Evolutionary conservation across 2,888 invertebrate species (phyloP).

Genomic region (Tenthredo mesomela): DNA sequence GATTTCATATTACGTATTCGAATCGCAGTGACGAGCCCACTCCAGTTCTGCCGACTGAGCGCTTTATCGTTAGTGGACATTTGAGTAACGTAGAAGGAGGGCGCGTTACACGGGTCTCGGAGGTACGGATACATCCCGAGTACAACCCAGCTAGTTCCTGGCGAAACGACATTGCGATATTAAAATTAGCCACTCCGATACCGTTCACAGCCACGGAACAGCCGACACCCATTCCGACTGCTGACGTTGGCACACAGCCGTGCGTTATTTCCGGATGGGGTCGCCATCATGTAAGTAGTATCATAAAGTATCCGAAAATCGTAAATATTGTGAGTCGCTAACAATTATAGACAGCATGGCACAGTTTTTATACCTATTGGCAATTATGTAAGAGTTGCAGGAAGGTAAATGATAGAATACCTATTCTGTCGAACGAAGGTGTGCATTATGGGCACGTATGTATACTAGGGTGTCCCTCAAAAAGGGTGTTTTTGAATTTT

Average conservation of each 20-base stretch:
- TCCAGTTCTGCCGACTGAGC: not conserved
- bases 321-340: no score
- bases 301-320: no score
- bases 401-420: no score
- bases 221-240: constrained; percentile 24
- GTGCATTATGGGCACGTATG: no score
- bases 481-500: no score
- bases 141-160: not conserved
- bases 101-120: constrained; percentile 30
- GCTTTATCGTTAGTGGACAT: constrained; percentile 32
- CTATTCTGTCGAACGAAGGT: no score
- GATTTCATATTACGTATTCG: no score
- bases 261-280: constrained; percentile 46
- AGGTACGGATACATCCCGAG: constrained; percentile 28
- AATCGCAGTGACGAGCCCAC: not conserved
- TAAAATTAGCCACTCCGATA: constrained; percentile 30
- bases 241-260: not conserved
- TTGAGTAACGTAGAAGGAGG: constrained; percentile 24
- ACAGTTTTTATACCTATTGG: no score
- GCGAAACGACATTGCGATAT: constrained; percentile 25
- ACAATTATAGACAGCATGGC: no score
- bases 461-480: no score
- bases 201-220: constrained; percentile 11
- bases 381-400: no score
- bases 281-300: not conserved